Evolutionary conservation across 2,888 invertebrate species (phyloP), one percentile per base, ranked within the genome.

Genomic region (Lydus trimaculatus): DNA sequence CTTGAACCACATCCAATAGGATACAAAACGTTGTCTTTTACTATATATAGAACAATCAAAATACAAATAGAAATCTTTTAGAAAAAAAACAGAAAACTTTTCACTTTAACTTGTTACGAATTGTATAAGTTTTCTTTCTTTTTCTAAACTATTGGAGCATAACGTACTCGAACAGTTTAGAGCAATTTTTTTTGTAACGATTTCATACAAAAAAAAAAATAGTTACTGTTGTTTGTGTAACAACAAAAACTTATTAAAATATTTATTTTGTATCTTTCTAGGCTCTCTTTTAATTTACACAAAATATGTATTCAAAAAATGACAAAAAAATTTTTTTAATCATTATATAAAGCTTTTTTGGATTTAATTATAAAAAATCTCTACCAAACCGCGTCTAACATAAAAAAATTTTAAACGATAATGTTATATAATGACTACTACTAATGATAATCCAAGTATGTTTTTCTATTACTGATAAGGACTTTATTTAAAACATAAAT

Each of bases 11-110:
- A 15, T 56, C 56, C 56, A 56, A 56, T 56, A 56, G 15, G 25
- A 56, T 23, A 56, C 56, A 56, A 28, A 28, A 56, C 56, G 23
- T 56, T 56, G 62, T 65, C 58, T 69, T 31, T 36, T 69, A 52
- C 60, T 39, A 61, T 65, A 68, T 68, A 65, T 62, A 68, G 59
- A 69, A 69, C 61, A 65, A 63, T 63, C 63, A 65, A 69, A 65
- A 65, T 63, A 69, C 58, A 65, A 65, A 69, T 65, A 63, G 65
- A 62, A 68, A 65, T 58, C 28, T 56, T 15, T 25, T 56, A 56
- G 25, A 28, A 56, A 56, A 56, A 56, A 56, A 56, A 56, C 25
- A 28, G 15, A 17, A 28, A 56, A 56, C 56, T 56, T 56, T 56
- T 28, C 56, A 56, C 56, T 56, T n/a, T 28, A 56, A 56, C 56